Evolutionary conservation across 1,140 invertebrate genomes (phyloP).

Genomic region (Dryas iulia): DNA sequence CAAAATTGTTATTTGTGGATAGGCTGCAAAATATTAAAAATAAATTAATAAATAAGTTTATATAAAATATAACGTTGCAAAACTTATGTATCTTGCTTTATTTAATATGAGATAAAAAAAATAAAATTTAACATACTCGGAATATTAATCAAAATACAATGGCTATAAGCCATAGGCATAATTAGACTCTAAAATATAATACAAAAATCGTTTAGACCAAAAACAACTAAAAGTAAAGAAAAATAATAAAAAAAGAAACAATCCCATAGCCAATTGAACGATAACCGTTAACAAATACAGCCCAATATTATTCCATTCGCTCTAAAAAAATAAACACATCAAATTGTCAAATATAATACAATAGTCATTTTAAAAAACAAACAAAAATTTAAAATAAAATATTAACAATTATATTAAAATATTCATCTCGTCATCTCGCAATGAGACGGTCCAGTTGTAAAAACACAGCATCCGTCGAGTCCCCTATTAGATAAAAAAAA

Average conservation of each 20-base stretch:
- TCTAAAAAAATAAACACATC: not conserved
- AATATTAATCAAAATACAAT: no score
- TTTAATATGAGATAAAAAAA: no score
- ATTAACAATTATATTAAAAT: constrained; percentile 56
- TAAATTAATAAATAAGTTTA: no score
- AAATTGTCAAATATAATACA: constrained; percentile 18
- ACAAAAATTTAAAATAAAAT: constrained; percentile 22
- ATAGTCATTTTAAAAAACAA: constrained; percentile 17
- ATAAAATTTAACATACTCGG: no score
- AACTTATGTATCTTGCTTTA: no score
- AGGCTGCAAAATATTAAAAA: no score
- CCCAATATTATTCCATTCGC: not conserved
- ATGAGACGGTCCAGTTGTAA: constrained; percentile 67
- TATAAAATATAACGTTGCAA: no score
- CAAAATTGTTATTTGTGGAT: no score
- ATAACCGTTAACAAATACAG: not conserved
- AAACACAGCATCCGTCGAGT: constrained; percentile 66
- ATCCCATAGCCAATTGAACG: not conserved
- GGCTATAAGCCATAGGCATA: no score
- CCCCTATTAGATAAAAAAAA: constrained; percentile 33
- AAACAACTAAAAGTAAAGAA: not conserved
- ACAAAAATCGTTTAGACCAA: no score
- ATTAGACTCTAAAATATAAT: no score
- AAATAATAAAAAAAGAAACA: not conserved
- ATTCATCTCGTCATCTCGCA: constrained; percentile 45